Percentiles rank a stretch among this genome's conserved stretches.
These are phyloP conservation scores for Coelopa frigida DNA, from an alignment of 1,140 invertebrate genomes.

Conservation along the genomic window DNA sequence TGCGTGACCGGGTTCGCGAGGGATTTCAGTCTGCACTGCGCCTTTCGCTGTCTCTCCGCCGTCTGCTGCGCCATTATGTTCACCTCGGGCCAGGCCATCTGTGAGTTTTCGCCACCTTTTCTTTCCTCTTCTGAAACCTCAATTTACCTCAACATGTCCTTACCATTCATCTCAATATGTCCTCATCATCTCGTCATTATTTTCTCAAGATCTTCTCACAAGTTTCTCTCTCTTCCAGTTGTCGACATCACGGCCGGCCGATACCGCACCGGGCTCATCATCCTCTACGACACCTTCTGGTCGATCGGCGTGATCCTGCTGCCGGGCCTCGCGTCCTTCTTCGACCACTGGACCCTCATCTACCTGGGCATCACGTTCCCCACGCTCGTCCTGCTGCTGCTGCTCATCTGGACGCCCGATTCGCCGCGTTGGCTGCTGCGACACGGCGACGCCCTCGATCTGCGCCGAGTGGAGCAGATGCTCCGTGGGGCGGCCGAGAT, in stretches of 20 bases:
- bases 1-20: constrained; percentile 40
- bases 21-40: constrained; percentile 41
- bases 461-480: constrained; percentile 32
- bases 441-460: constrained; percentile 25
- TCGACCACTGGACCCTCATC: constrained; percentile 42
- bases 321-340: constrained; percentile 40
- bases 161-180: background rate
- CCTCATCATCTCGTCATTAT: background rate
- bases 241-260: constrained; percentile 41
- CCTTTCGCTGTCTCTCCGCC: constrained; percentile 40
- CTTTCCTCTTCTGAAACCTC: background rate
- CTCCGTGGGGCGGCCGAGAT: constrained; percentile 35
- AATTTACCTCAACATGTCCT: too few species aligned
- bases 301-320: constrained; percentile 45
- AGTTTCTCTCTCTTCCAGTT: constrained; percentile 18
- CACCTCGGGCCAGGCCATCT: constrained; percentile 39
- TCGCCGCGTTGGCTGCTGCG: constrained; percentile 44
- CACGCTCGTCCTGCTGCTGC: constrained; percentile 37
- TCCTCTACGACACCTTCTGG: constrained; percentile 46
- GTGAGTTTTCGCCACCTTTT: constrained; percentile 23
- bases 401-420: constrained; percentile 45
- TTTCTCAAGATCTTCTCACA: background rate
- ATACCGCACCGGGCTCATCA: constrained; percentile 41
- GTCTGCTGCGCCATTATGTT: constrained; percentile 44
- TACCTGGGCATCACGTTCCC: constrained; percentile 45